A percentile compares a stretch with the other conserved stretches of the same genome.
These are phyloP conservation scores for Coregonus ussuriensis DNA, from an alignment of 2,797 vertebrate species.

Conservation along the genomic window DNA sequence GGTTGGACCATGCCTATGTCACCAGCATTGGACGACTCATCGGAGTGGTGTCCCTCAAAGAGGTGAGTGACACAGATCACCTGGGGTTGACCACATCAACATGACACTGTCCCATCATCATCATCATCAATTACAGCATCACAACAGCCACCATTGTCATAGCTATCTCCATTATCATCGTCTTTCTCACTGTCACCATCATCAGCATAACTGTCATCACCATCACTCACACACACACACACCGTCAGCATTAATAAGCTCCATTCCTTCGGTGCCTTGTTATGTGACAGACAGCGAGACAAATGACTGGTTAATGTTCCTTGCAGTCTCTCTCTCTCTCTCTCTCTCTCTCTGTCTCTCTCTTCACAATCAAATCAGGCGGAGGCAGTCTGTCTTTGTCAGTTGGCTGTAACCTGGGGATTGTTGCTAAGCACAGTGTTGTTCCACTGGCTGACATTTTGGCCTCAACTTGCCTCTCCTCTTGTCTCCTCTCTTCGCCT, in stretches of 20 bases:
- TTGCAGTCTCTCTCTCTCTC: slow-evolving; percentile 40
- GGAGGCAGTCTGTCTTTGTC: slow-evolving; percentile 48
- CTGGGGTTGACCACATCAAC: background rate
- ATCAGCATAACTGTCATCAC: slow-evolving; percentile 13
- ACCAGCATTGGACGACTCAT: slow-evolving; percentile 95
- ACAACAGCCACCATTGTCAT: background rate
- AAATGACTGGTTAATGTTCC: slow-evolving; percentile 53
- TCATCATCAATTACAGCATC: background rate
- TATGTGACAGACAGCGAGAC: slow-evolving; percentile 33
- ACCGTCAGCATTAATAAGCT: slow-evolving; percentile 26
- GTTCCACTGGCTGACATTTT: slow-evolving; percentile 66
- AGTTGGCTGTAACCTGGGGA: slow-evolving; percentile 57
- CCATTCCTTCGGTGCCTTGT: slow-evolving; percentile 33
- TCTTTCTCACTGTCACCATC: background rate
- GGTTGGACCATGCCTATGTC: slow-evolving; percentile 93
- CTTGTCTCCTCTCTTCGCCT: too few species aligned
- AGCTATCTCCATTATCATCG: background rate
- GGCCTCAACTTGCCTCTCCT: slow-evolving; percentile 25
- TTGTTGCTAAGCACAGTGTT: slow-evolving; percentile 61
- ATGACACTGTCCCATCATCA: background rate
- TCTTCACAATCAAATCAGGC: slow-evolving; percentile 41
- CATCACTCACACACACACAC: background rate
- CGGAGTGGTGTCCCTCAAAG: slow-evolving; percentile 93
- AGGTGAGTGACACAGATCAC: slow-evolving; percentile 73
- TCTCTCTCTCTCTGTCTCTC: background rate